Conservation (phyloP, 1,140 invertebrate genomes). For the Tetramorium simillimum region DNA sequence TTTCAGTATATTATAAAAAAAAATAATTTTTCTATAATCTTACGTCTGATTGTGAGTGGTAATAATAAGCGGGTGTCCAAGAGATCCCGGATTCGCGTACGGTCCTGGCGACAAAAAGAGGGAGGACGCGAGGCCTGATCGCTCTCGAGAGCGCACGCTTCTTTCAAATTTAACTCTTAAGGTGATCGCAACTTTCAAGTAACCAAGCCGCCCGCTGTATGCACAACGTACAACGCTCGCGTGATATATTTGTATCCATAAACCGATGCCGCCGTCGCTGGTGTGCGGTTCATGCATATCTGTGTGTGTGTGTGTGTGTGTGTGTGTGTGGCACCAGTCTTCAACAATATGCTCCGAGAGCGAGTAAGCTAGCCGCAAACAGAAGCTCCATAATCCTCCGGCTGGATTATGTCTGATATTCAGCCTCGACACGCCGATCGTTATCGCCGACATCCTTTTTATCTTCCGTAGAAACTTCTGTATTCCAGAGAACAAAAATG, state of each 20-base stretch:
- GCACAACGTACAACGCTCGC: neutral
- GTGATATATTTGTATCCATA: slow-evolving; percentile 16
- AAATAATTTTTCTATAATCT: too few relatives aligned
- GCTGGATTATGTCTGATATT: slow-evolving; percentile 15
- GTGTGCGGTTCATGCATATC: neutral
- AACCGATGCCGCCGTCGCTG: neutral
- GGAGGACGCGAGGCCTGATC: slow-evolving; percentile 12
- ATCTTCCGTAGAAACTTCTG: too few relatives aligned
- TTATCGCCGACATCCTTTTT: neutral
- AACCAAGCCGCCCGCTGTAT: neutral
- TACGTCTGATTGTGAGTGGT: neutral
- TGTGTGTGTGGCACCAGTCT: neutral
- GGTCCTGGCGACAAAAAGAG: slow-evolving; percentile 19
- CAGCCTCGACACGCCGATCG: neutral
- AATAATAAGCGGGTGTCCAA: neutral
- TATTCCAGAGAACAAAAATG: neutral
- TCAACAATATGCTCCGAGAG: neutral
- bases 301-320: neutral
- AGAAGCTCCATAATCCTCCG: neutral
- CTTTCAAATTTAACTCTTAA: slow-evolving; percentile 51
- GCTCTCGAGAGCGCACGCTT: slow-evolving; percentile 34
- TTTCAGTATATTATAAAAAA: neutral
- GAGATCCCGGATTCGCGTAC: neutral
- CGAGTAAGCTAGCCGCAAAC: slow-evolving; percentile 15
- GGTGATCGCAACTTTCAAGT: slow-evolving; percentile 29